Base-by-base conservation (phyloP, 2,797 vertebrate genomes). In the Smutsia temminckii region DNA sequence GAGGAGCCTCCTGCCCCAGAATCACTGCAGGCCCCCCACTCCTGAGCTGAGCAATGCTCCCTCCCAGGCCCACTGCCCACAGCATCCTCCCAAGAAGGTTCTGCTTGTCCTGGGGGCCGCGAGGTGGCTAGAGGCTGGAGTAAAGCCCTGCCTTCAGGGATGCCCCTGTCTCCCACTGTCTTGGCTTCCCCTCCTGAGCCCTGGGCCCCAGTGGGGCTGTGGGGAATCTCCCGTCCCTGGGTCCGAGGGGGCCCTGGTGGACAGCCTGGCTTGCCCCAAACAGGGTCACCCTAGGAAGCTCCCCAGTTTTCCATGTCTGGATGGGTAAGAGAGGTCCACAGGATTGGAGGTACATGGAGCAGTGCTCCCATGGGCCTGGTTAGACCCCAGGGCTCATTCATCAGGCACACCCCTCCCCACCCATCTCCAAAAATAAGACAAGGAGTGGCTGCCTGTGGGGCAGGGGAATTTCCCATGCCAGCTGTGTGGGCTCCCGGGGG, bases 171-270 rank as follows among this genome's bases (percentile, higher is more conserved):
- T 7, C 23, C 23, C 3, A 0, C 9, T 14, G 74, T 42, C 51
- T 27, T 42, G 5, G 0, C 63, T 5, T 14, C 53, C 23, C n/a
- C 10, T 14, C 64, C 55, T 13, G 68, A 42, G 66, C 42, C 51
- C 75, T 6, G 14, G 32, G 32, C 79, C n/a, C 64, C 37, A 6
- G 69, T 40, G 12, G 6, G 40, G 40, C 40, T 6, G 34, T 21
- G 6, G 27, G 5, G 3, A 8, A 5, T 4, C 37, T 23, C 14
- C 40, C 64, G 20, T 27, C 16, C 9, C 29, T 1, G 6, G 4
- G 27, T 7, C 21, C 21, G 0, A 0, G 0, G 4, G 51, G 40
- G 23, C 40, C 46, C 14, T 3, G 4, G 14, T 1, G 4, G 59
- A 21, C 8, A 14, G 46, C 51, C 75, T 5, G 55, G 77, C 23